Evolutionary conservation across 2,888 invertebrate genomes (phyloP), one percentile per base, ranked within the genome.

Genomic region (Hedya salicella): DNA sequence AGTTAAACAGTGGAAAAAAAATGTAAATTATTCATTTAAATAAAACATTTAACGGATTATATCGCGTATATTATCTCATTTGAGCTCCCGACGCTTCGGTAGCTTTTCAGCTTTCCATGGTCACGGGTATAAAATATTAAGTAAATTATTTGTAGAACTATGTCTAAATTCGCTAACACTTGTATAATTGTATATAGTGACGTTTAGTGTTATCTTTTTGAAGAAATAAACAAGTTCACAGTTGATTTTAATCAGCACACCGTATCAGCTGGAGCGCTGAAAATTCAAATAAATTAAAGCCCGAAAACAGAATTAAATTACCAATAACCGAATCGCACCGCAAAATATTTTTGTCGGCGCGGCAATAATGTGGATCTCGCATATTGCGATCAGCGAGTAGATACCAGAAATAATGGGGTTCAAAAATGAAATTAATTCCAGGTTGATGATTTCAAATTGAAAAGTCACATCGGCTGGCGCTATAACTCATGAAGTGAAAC

Each of bases 381-480:
- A 91, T 92, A 91, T 91, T 91, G 91, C 80, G 81, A 89, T 81
- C 86, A 83, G 81, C 79, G 81, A 82, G 85, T 87, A 89, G 91
- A 91, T 91, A 91, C 88, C 88, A 89, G 90, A 89, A 92, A 91
- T 92, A 91, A 92, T 91, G 90, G 91, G 87, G 90, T 91, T 91
- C 91, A 92, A 92, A 92, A 92, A 91, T 91, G 88, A 89, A 92
- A 92, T 92, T 92, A 92, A 92, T 92, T 92, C 92, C 92, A 91
- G 89, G 91, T 91, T 92, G 91, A 92, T 91, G 93, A 93, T 91
- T 92, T 92, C 92, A 91, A 93, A 92, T 93, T 93, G 93, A 93
- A 92, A 93, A 93, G 92, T 92, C 92, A 92, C 92, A 91, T 91
- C 93, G 92, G 92, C 87, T 87, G 83, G 89, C 83, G 92, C 91